These are phyloP conservation scores for Erpornis zantholeuca DNA, from an alignment of 2,113 vertebrate species.

Conservation along the genomic window DNA sequence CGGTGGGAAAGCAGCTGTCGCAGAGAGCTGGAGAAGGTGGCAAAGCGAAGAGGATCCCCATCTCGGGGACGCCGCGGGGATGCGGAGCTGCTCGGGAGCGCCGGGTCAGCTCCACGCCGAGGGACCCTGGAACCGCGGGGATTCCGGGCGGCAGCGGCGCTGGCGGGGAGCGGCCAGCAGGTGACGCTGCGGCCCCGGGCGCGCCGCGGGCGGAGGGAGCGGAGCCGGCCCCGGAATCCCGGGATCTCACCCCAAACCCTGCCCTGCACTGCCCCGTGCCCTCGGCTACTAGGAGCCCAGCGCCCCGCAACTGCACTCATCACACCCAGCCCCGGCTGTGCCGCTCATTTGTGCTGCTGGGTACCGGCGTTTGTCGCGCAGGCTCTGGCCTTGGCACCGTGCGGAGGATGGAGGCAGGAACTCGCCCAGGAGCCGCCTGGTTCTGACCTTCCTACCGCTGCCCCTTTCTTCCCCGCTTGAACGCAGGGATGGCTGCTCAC, in stretches of 20 bases:
- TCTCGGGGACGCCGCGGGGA: neutral
- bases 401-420: neutral
- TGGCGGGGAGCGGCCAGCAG: neutral
- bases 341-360: neutral
- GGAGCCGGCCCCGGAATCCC: neutral
- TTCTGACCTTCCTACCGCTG: neutral
- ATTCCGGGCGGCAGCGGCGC: neutral
- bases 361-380: rapidly evolving
- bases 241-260: neutral
- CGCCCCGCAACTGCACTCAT: neutral
- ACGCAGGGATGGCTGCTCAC: neutral
- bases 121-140: rapidly evolving
- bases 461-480: neutral
- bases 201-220: neutral
- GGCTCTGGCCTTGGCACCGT: rapidly evolving
- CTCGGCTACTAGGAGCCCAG: neutral
- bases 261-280: neutral
- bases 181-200: neutral
- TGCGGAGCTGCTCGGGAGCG: neutral
- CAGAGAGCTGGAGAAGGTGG: neutral
- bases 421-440: neutral
- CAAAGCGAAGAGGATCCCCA: no score
- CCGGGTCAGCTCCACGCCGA: rapidly evolving
- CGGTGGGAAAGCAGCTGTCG: neutral
- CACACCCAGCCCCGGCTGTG: neutral